Evolutionary conservation across 2,797 vertebrate genomes (phyloP), one percentile per base, ranked within the genome.

Genomic region (Uromys caudimaculatus): DNA sequence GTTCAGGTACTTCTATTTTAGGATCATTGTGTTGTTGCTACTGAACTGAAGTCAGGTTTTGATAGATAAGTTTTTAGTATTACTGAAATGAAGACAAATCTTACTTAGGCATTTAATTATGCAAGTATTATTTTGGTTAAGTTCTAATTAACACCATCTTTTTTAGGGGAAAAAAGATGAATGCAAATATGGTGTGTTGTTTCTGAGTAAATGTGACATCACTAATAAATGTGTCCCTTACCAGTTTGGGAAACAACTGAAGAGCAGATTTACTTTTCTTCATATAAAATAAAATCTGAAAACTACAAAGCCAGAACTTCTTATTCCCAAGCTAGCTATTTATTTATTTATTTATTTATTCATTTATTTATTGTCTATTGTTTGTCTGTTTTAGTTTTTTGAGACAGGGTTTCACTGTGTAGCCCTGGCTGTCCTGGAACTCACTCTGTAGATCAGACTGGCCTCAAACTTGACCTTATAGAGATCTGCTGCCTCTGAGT

Each of bases 251-350:
- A 81, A 93, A 75, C 14, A n/a, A 11, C 41, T 27, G 38, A 44
- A 93, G 67, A 24, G 24, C 16, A 21, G 86, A 24, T 75, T 75
- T 95, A 69, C 85, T 96, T 95, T 67, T 32, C 47, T 95, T 87
- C 89, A 47, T 75, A 13, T 92, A 81, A 67, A 87, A 67, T 82
- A 23, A 94, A 93, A 27, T 90, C 13, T 93, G 29, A 86, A 93
- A 90, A 78, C 54, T 52, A 47, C 73, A 96, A 38, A 29, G 29
- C 69, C 84, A 90, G 58, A 62, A 71, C 92, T 92, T 90, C 54
- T 87, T 58, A 78, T 8, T 78, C 47, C 27, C 24, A 41, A 75
- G 44, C 4, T 17, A 13, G 13, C 5, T 17, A 2, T 79, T 19
- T 52, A 9, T 32, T 29, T 27, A 3, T 38, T 12, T 4, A 4